Conservation (phyloP, 2,888 invertebrate genomes). For the Noctua comes region DNA sequence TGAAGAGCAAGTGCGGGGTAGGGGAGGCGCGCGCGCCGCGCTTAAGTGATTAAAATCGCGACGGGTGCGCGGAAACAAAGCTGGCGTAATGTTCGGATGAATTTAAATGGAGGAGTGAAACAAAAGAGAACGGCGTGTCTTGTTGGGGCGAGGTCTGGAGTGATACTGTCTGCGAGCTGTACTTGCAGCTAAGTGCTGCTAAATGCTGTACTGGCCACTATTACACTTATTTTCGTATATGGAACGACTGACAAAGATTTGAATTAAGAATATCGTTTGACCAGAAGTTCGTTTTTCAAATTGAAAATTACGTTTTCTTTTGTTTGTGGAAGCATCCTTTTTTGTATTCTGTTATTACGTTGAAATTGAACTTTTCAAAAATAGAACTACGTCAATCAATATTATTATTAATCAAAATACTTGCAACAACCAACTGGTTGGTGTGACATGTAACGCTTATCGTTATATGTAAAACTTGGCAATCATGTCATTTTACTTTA, state of each 20-base stretch:
- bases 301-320: not conserved
- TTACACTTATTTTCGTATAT: constrained; percentile 6
- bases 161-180: constrained; percentile 58
- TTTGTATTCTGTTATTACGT: not conserved
- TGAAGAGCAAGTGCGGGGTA: constrained; percentile 69
- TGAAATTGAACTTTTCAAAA: not conserved
- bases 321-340: not conserved
- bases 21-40: constrained; percentile 74
- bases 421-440: not conserved
- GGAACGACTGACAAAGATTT: constrained; percentile 5
- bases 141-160: constrained; percentile 59
- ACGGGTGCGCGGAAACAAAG: constrained; percentile 82
- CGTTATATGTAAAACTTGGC: not conserved
- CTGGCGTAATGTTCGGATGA: constrained; percentile 83
- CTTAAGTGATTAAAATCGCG: constrained; percentile 88
- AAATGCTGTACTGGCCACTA: constrained; percentile 43
- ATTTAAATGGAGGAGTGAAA: constrained; percentile 85
- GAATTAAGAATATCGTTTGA: constrained; percentile 10
- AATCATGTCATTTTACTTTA: not conserved
- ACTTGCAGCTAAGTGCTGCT: constrained; percentile 62
- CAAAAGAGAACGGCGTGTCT: constrained; percentile 72
- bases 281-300: not conserved
- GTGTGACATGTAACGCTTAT: not conserved
- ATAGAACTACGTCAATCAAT: not conserved
- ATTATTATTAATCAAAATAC: not conserved